A percentile compares a stretch with the other conserved stretches of the same genome.
Evolutionary conservation across 2,113 vertebrate species (phyloP).

Genomic region (Arothron firmamentum): DNA sequence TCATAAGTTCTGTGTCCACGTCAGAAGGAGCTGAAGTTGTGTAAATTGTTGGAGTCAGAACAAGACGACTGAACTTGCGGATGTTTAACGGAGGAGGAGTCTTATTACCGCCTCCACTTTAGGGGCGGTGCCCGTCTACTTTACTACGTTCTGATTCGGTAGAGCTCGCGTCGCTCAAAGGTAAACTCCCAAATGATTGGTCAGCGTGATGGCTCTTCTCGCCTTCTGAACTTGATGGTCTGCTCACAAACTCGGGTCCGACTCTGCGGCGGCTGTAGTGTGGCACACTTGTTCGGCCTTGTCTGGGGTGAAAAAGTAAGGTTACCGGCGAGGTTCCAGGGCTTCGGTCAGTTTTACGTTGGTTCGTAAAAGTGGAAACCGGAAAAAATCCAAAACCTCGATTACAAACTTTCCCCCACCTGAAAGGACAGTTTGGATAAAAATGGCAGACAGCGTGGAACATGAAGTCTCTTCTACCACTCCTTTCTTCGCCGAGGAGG

Average conservation of each 20-base stretch:
- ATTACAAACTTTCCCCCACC: constrained; percentile 27
- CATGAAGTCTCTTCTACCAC: constrained; percentile 67
- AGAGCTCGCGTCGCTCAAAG: constrained; percentile 30
- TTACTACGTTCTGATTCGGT: constrained; percentile 44
- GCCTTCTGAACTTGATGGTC: constrained; percentile 42
- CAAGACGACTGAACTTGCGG: background rate
- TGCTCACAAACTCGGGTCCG: constrained; percentile 45
- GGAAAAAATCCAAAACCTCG: background rate
- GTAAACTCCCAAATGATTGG: constrained; percentile 55
- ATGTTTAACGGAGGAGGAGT: constrained; percentile 21
- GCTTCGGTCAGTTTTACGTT: constrained; percentile 10
- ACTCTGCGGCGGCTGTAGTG: constrained; percentile 39
- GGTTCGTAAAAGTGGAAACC: background rate
- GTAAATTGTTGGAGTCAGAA: constrained; percentile 25
- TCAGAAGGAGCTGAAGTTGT: constrained; percentile 5
- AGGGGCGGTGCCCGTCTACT: background rate
- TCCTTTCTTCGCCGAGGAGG: constrained; percentile 45
- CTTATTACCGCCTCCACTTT: background rate
- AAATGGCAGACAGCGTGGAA: constrained; percentile 73
- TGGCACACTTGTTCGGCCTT: constrained; percentile 48
- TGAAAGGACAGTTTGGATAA: constrained; percentile 27
- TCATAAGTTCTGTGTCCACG: too few species aligned
- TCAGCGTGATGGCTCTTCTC: constrained; percentile 14
- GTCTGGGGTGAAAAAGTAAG: constrained; percentile 11
- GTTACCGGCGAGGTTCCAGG: constrained; percentile 13